Evolutionary conservation across 92 coral and sea anemone genomes (phyloP), one percentile per base, ranked within the genome.

Genomic region (Zoanthus solanderi): DNA sequence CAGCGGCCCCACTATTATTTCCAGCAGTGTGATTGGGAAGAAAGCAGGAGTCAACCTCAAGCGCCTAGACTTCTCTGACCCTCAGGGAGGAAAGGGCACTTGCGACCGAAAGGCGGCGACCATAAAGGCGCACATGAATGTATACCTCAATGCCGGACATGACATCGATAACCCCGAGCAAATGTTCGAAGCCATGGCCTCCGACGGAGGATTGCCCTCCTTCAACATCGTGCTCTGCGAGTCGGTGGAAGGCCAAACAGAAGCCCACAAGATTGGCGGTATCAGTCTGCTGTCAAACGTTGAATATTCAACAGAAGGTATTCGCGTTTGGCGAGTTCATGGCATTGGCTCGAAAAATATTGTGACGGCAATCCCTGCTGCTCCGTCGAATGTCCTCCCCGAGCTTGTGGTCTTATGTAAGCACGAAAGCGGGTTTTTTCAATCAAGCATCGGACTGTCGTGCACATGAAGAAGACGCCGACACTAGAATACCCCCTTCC

Each of bases 1-100:
- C 88, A 72, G 88, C 78, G 88, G 88, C 68, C 88, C 88, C 76
- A 85, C 67, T 78, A 85, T 73, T 72, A 74, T 78, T 72, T 69
- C 78, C 80, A 66, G 78, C 88, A 72, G 81, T 32, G 88, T 84
- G 76, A 46, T 72, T 47, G 88, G 88, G 44, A 53, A 63, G 79
- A 71, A 84, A 37, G 78, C 73, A 54, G 88, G 88, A 63, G 88
- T 84, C 79, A 75, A 44, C 79, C 18, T 75, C 79, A 75, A 75
- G 60, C 54, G 79, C n/a, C 60, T 60, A 15, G 18, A 60, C 4
- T 47, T 4, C 4, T 47, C 52, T 47, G 52, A 8, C 5, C 52
- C 4, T 23, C 23, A 47, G 8, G 52, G 52, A 47, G 52, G 52
- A 47, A 47, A 47, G 52, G 52, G 52, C 52, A 8, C 52, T 47